Conservation (phyloP, 2,888 invertebrate species). For the Halocaridina rubra region DNA sequence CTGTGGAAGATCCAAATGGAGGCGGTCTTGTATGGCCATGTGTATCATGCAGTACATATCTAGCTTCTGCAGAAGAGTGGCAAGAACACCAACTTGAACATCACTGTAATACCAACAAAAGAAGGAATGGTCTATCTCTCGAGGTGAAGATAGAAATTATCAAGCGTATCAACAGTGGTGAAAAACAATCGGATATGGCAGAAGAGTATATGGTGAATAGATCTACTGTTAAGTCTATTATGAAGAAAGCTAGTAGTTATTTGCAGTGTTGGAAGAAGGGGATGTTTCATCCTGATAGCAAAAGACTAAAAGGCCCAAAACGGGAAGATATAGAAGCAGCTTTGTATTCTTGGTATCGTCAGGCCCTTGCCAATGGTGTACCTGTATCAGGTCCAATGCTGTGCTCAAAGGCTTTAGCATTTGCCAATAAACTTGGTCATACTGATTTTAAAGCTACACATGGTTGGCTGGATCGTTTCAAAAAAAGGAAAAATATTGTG, state of each 20-base stretch:
- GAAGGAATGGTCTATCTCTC: slow-evolving; percentile 52
- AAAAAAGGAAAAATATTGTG: slow-evolving; percentile 56
- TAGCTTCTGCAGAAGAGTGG: slow-evolving; percentile 35
- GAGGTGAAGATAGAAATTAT: slow-evolving; percentile 63
- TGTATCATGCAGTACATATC: slow-evolving; percentile 10
- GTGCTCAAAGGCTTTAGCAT: slow-evolving; percentile 53
- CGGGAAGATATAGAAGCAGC: slow-evolving; percentile 59
- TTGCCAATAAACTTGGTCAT: slow-evolving; percentile 59
- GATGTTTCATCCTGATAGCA: slow-evolving; percentile 56
- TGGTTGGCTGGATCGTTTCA: slow-evolving; percentile 63
- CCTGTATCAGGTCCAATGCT: slow-evolving; percentile 58
- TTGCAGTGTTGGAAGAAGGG: slow-evolving; percentile 61
- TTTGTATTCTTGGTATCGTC: slow-evolving; percentile 55
- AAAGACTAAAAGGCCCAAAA: slow-evolving; percentile 57
- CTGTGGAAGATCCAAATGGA: slow-evolving; percentile 25
- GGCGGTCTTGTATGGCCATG: slow-evolving; percentile 31
- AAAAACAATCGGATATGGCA: slow-evolving; percentile 59
- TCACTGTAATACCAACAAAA: slow-evolving; percentile 12
- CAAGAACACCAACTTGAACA: slow-evolving; percentile 48
- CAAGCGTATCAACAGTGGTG: slow-evolving; percentile 56
- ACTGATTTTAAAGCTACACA: slow-evolving; percentile 62
- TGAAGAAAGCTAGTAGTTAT: slow-evolving; percentile 59
- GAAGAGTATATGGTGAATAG: slow-evolving; percentile 60
- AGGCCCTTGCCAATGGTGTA: slow-evolving; percentile 40
- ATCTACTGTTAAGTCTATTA: slow-evolving; percentile 59